These are phyloP conservation scores for Arenaria interpres DNA, from an alignment of 2,113 vertebrate genomes.

Conservation along the genomic window DNA sequence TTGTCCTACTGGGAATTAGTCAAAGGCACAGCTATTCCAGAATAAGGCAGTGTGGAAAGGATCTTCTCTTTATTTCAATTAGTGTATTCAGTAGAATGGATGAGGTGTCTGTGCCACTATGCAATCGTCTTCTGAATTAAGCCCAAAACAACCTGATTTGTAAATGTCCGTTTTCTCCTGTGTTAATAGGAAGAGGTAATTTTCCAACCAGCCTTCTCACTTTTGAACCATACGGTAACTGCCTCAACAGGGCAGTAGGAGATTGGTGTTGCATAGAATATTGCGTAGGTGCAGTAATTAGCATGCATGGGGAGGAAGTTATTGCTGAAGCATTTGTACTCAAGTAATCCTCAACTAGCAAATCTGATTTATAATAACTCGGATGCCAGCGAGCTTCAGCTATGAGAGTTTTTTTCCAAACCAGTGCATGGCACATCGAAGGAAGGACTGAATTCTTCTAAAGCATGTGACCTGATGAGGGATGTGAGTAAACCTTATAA, in stretches of 20 bases:
- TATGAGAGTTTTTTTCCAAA: not conserved
- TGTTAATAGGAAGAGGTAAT: not conserved
- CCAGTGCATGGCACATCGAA: not conserved
- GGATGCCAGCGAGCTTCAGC: rapidly evolving
- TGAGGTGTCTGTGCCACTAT: not conserved
- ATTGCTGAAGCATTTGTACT: not conserved
- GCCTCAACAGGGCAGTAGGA: rapidly evolving
- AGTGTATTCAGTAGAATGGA: not conserved
- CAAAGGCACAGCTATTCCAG: not conserved
- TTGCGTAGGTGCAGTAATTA: not conserved
- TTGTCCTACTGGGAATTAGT: not conserved
- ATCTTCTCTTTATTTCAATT: not conserved
- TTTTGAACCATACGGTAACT: not conserved
- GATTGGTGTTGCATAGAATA: not conserved
- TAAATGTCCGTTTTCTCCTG: not conserved
- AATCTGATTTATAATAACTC: not conserved
- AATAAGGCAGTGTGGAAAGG: not conserved
- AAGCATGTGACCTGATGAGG: not conserved
- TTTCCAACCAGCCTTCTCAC: not conserved
- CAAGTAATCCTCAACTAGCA: not conserved
- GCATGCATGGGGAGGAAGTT: not conserved
- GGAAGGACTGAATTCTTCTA: not conserved
- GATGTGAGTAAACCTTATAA: not conserved
- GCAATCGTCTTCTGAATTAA: not conserved
- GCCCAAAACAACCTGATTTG: not conserved